Base-by-base conservation (phyloP, 2,888 invertebrate species). In the Eurytoma californica region DNA sequence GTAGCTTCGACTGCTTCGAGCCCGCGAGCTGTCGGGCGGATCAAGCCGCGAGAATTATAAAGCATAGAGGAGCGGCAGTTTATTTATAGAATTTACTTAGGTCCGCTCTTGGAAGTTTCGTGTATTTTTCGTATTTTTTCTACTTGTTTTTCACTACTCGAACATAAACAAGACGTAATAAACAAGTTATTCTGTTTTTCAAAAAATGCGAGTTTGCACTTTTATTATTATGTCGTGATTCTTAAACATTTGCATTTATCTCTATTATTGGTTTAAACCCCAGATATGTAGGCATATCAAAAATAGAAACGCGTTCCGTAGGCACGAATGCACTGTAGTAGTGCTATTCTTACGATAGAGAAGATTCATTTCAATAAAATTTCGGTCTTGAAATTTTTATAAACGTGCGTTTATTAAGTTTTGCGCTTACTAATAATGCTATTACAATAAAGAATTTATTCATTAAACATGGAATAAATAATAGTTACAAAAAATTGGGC, bases 61-160 rank as follows among this genome's bases (percentile, higher is more conserved):
- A 68, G 20, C 18, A 13, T 18, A 18, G 63, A 63, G 63, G 57
- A 69, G 63, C 49, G 69, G 24, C 47, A 16, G 28, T 76, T 24
- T 76, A 76, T 76, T 76, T 69, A 69, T 76, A 76, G 76, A 57
- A 4, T 47, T 69, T 49, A 69, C 55, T n/a, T 55, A 68, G 69
- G n/a, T 76, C 47, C n/a, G 47, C 69, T 30, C 63, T 63, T 57
- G 13, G 63, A 65, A 49, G 55, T 65, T 69, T 76, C n/a, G 69
- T 69, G 63, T 70, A 63, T 18, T 68, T 69, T 63, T 49, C 28
- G 18, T 14, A 20, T 47, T 68, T 76, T 47, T 76, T 76, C 28
- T 18, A 57, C 5, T n/a, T 49, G 13, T 28, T 55, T 69, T 69
- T 70, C 20, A 20, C 57, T 0, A 4, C 3, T 20, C 3, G 4